Conservation (phyloP, 1,140 invertebrate species). For the Bombus consobrinus region DNA sequence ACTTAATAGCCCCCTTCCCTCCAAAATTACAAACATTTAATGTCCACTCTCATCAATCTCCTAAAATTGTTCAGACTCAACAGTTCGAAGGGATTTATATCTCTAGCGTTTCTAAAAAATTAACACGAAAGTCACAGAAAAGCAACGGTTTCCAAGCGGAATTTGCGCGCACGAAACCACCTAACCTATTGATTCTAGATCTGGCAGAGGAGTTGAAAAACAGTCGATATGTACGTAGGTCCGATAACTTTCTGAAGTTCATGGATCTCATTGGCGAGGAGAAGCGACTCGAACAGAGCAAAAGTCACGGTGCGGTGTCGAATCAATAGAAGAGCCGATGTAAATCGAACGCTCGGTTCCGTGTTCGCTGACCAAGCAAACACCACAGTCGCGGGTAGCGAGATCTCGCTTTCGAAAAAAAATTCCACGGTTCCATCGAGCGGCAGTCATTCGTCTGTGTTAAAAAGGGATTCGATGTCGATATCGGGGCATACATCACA, state of each 20-base stretch:
- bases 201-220: background rate
- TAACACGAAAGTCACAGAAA: background rate
- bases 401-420: slow-evolving; percentile 22
- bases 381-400: slow-evolving; percentile 40
- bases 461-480: slow-evolving; percentile 74
- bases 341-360: slow-evolving; percentile 59
- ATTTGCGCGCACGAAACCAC: background rate
- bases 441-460: slow-evolving; percentile 72
- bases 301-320: background rate
- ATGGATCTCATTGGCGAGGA: background rate
- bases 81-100: background rate
- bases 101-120: background rate
- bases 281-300: background rate
- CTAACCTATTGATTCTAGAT: background rate
- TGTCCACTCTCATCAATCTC: background rate
- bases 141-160: background rate
- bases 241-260: background rate
- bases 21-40: background rate
- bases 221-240: too few species aligned
- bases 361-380: slow-evolving; percentile 49
- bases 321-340: slow-evolving; percentile 55
- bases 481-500: slow-evolving; percentile 68
- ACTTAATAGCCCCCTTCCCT: too few species aligned
- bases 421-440: slow-evolving; percentile 33
- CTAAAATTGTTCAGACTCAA: background rate